Evolutionary conservation across 30 jellyfish, hydroid and myxozoan genomes (phyloP), one percentile per base, ranked within the genome.

Genomic region (Hydra vulgaris): DNA sequence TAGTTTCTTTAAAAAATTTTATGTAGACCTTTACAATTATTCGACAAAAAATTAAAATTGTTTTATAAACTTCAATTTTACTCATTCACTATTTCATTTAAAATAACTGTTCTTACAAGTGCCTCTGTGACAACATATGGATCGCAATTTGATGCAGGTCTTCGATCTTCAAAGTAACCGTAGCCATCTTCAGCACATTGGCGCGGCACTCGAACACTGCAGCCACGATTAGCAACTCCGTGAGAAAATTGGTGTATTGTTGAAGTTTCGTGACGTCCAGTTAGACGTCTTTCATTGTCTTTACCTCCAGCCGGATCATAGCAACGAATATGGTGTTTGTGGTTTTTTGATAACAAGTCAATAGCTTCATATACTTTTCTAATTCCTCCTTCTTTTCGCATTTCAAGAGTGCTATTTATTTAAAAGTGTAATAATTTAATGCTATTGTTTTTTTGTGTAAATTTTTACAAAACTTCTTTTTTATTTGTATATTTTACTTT

Each of bases 311-410:
- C 83, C 40, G 98, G 98, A 73, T 92, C 98, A 82, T 92, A 92
- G 92, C 79, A 83, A 12, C 72, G 24, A 26, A 92, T 92, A 85
- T 92, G 98, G 84, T 92, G 84, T 20, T 78, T 89, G 77, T 92
- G 98, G 21, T 96, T 75, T 52, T 79, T 86, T 0, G 95, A 82
- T 52, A 92, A 86, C 88, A 76, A 82, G 27, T 92, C 96, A 71
- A 92, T 95, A 1, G 98, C 98, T 52, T 83, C 89, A 77, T 86
- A 86, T 77, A 92, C 87, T 81, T 86, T 74, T 21, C 81, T 86
- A 54, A 92, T 92, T 8, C 98, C 98, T 25, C 98, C 98, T 27
- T 92, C 98, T 76, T 92, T 93, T 66, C 98, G 72, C 98, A 92
- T 92, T 40, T 86, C 96, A 25, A 68, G 87, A 23, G 98, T 92